A percentile compares a stretch with the other conserved stretches of the same genome.
These are phyloP conservation scores for Acanthurus tractus DNA, from an alignment of 2,797 vertebrate species.

Conservation along the genomic window DNA sequence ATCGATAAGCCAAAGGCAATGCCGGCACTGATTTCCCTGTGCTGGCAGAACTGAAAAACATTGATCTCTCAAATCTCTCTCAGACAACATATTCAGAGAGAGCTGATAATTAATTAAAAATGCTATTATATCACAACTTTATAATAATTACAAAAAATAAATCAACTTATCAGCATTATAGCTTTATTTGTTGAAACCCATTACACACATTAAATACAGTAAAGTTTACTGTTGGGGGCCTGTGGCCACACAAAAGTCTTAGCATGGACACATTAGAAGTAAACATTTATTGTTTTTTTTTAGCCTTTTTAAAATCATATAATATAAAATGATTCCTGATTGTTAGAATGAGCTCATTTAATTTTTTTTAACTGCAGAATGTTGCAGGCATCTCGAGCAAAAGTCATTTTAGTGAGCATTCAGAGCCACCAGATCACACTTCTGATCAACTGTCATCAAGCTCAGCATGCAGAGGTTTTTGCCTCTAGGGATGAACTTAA, in stretches of 20 bases:
- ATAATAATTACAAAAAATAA: conserved; percentile 34
- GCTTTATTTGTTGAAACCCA: conserved; percentile 27
- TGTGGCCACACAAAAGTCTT: conserved; percentile 19
- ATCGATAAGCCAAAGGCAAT: conserved; percentile 71
- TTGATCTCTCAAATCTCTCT: conserved; percentile 63
- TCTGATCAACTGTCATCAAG: conserved; percentile 59
- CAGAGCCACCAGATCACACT: conserved; percentile 44
- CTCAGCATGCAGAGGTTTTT: conserved; percentile 53
- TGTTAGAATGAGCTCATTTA: background rate
- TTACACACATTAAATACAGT: conserved; percentile 25
- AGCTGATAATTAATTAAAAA: conserved; percentile 40
- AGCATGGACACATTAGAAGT: conserved; percentile 9
- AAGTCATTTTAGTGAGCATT: conserved; percentile 37
- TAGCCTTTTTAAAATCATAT: background rate
- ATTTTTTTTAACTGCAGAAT: background rate
- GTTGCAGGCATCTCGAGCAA: conserved; percentile 14
- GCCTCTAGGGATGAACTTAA: conserved; percentile 51
- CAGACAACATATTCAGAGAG: conserved; percentile 38
- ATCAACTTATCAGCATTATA: conserved; percentile 22
- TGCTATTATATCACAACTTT: conserved; percentile 30
- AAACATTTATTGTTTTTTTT: conserved; percentile 21
- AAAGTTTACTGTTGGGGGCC: conserved; percentile 1
- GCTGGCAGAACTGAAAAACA: conserved; percentile 41
- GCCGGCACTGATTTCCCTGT: conserved; percentile 46
- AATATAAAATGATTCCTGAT: background rate